phyloP scores from a whole-genome alignment of 2,113 vertebrate species.

The Tachysurus vachellii region DNA sequence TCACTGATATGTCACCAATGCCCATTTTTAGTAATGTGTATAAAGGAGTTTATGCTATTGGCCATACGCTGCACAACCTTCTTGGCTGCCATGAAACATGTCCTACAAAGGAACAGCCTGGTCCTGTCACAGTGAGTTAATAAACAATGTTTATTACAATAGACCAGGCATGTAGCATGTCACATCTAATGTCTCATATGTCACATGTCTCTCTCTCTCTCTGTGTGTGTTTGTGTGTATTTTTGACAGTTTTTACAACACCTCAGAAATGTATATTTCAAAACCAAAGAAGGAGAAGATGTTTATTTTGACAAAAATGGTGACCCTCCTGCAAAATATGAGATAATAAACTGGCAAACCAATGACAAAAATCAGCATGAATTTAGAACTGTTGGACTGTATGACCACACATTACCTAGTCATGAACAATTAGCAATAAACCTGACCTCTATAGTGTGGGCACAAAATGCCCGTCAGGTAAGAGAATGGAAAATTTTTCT shows the following conservation, averaged over 20 bases:
- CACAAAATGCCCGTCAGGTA: conserved; percentile 59
- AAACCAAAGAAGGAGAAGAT: too few species aligned
- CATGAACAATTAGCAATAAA: conserved; percentile 59
- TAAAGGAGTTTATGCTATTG: conserved; percentile 70
- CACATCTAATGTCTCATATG: background rate
- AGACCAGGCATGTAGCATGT: background rate
- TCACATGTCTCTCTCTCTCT: too few species aligned
- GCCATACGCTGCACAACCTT: conserved; percentile 65
- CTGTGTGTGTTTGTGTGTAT: background rate
- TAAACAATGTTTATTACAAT: background rate
- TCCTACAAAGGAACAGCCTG: conserved; percentile 35
- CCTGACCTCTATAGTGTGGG: conserved; percentile 62
- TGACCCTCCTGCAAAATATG: too few species aligned
- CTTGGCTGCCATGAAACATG: conserved; percentile 65
- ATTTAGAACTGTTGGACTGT: conserved; percentile 67
- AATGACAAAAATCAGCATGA: too few species aligned
- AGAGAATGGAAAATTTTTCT: background rate
- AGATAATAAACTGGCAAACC: too few species aligned
- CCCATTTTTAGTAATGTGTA: conserved; percentile 71
- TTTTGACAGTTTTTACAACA: conserved; percentile 26
- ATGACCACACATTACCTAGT: conserved; percentile 63
- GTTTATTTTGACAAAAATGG: too few species aligned
- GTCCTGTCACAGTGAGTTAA: conserved; percentile 33
- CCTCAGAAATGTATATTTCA: conserved; percentile 35
- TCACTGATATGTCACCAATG: conserved; percentile 73